Base-by-base conservation (phyloP, 2,888 invertebrate genomes). In the Elgonia sp. region DNA sequence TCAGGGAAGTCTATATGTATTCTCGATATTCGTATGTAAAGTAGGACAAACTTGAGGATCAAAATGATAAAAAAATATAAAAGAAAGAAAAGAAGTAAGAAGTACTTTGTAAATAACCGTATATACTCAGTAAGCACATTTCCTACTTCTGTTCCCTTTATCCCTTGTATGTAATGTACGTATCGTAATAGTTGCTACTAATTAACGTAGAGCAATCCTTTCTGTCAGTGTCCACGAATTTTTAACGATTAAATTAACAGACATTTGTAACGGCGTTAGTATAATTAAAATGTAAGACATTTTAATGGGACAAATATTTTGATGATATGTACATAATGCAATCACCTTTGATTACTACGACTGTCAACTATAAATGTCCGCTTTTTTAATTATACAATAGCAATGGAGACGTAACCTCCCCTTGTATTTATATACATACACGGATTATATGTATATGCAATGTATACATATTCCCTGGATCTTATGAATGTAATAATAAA, bases 1-100 rank as follows among this genome's bases (percentile, higher is more conserved):
- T 94, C 94, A 94, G 94, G 94, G 94, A 94, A 93, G 91, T 93
- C 91, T 92, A 92, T 89, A 91, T 93, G 92, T 94, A 93, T 93
- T 93, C 91, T 92, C 91, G 91, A 92, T 89, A 89, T 90, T 90
- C 85, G 88, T 91, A 88, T 89, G 89, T 90, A 90, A 91, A 90
- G 83, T 87, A 91, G 81, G 84, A 84, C 40, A 79, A 69, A 84
- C 20, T 79, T 50, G 60, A 72, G 79, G 67, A 79, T 77, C 73
- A 84, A 86, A 84, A 89, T 37, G 29, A 29, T 1, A 29, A 29
- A 29, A 29, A 29, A 29, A 5, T 29, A 29, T 3, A 29, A 29
- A 5, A 70, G 46, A 79, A 79, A 40, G 89, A 87, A 84, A 40
- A 42, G 89, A 87, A 86, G 18, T 14, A 88, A 89, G 72, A 83